Conservation (phyloP, 2,797 vertebrate genomes). For the Eremophila alpestris region DNA sequence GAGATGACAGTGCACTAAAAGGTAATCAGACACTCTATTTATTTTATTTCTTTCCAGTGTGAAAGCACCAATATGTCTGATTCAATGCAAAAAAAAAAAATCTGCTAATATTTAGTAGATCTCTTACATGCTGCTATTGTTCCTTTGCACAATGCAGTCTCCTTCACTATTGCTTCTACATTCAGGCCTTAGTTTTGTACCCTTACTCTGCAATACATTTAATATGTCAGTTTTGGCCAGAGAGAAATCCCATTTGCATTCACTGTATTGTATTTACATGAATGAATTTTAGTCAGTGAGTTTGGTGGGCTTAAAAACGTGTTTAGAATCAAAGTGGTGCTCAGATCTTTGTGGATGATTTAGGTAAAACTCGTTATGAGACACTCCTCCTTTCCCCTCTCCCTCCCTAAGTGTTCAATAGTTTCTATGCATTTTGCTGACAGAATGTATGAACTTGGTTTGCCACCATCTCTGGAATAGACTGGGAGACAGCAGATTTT, state of each 20-base stretch:
- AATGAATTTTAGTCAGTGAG: neutral
- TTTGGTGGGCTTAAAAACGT: neutral
- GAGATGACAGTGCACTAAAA: neutral
- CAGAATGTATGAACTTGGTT: neutral
- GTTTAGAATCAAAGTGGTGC: neutral
- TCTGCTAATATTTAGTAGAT: neutral
- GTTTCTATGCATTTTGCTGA: neutral
- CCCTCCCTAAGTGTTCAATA: neutral
- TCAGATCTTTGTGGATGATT: neutral
- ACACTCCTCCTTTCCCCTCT: neutral
- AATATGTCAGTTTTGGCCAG: accelerated
- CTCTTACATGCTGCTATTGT: neutral
- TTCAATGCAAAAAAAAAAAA: neutral
- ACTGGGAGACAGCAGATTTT: neutral
- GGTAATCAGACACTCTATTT: neutral
- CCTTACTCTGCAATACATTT: neutral
- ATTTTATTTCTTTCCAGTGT: neutral
- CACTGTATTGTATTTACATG: neutral
- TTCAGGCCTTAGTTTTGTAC: neutral
- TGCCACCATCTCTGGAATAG: neutral
- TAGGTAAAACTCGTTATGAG: neutral
- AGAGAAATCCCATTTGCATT: neutral
- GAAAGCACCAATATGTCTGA: neutral
- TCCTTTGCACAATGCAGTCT: neutral
- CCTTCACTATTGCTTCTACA: neutral